A percentile compares a stretch with the other conserved stretches of the same genome.
Conservation (phyloP, 2,113 vertebrate genomes). For the Pavo muticus region DNA sequence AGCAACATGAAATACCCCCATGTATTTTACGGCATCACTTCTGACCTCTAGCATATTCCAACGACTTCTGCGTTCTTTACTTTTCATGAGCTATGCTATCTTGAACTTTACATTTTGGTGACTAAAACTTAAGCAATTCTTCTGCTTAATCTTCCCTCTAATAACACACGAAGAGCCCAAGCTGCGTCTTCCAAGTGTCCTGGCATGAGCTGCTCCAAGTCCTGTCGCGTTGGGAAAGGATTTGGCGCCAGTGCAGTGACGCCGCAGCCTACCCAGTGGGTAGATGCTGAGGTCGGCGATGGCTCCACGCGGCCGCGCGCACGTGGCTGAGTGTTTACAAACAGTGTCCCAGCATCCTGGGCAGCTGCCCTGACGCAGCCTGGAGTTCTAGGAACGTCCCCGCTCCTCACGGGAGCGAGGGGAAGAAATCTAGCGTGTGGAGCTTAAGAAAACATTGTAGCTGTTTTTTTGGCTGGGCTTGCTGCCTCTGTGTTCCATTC, state of each 20-base stretch:
- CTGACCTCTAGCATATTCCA: neutral
- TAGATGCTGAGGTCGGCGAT: constrained; percentile 31
- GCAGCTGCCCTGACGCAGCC: constrained; percentile 44
- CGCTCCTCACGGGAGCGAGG: neutral
- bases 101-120: neutral
- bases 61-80: neutral
- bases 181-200: neutral
- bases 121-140: neutral
- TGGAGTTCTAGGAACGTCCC: constrained; percentile 37
- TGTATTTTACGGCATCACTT: neutral
- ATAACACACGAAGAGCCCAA: neutral
- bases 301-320: constrained; percentile 49
- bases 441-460: neutral
- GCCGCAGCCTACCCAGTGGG: neutral
- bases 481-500: constrained; percentile 24
- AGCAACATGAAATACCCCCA: neutral
- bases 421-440: neutral
- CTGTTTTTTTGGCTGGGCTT: constrained; percentile 38
- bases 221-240: neutral
- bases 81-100: neutral
- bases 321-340: constrained; percentile 67
- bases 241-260: constrained; percentile 11
- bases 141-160: neutral
- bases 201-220: neutral
- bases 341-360: constrained; percentile 48